Percentiles rank a stretch among this genome's conserved stretches.
Evolutionary conservation across 2,113 vertebrate species (phyloP).

Genomic region (Corydoras sp.): DNA sequence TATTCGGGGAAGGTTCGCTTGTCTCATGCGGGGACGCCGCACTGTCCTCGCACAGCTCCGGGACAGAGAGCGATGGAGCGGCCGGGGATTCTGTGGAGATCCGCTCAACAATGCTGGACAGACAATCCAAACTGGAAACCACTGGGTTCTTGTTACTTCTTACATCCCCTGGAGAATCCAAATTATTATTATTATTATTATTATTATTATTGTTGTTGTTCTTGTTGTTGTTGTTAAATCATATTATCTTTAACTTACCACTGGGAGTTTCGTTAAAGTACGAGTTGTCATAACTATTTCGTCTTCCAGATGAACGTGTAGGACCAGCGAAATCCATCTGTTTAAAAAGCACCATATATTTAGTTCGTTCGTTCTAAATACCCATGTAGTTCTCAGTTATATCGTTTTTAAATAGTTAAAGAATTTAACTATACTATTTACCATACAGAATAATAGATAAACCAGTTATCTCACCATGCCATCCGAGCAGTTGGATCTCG

Average conservation of each 20-base stretch:
- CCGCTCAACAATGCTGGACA: slow-evolving; percentile 96
- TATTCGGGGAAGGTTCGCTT: slow-evolving; percentile 56
- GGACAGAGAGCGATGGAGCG: slow-evolving; percentile 61
- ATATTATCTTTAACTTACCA: slow-evolving; percentile 61
- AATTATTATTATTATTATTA: slow-evolving; percentile 14
- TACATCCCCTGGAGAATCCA: slow-evolving; percentile 57
- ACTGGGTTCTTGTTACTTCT: slow-evolving; percentile 74
- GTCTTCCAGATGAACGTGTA: slow-evolving; percentile 68
- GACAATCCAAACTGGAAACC: slow-evolving; percentile 90
- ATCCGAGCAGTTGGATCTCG: slow-evolving; percentile 92
- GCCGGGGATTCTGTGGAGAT: slow-evolving; percentile 85
- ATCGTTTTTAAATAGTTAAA: too few species aligned
- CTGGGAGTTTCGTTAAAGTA: slow-evolving; percentile 78
- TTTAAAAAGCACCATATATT: slow-evolving; percentile 27
- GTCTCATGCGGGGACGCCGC: slow-evolving; percentile 66
- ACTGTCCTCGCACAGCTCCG: slow-evolving; percentile 59
- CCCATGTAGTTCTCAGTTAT: too few species aligned
- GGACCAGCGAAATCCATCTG: slow-evolving; percentile 87
- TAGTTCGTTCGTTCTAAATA: too few species aligned
- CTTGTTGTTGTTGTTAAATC: neutral
- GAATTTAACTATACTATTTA: too few species aligned
- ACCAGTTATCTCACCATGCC: slow-evolving; percentile 81
- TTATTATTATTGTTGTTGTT: too few species aligned
- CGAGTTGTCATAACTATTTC: slow-evolving; percentile 75
- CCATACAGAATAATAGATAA: too few species aligned